phyloP scores from a whole-genome alignment of 92 coral and sea anemone genomes.

The Epizoanthus fatuus region DNA sequence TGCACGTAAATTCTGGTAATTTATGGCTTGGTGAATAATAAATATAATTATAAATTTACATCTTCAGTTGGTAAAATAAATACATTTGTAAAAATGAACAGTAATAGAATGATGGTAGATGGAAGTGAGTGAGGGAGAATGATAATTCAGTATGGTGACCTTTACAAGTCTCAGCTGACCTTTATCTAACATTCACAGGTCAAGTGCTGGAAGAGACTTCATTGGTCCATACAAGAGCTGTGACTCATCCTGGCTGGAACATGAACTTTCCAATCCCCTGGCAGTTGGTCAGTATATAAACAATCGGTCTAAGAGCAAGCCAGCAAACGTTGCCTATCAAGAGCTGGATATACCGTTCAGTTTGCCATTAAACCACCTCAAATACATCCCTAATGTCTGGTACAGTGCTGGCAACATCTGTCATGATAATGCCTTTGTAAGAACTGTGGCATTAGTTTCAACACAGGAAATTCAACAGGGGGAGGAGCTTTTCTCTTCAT shows the following conservation, averaged over 20 bases:
- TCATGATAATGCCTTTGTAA: conserved; percentile 69
- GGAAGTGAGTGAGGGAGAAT: not conserved
- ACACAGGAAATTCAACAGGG: conserved; percentile 73
- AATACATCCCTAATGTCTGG: conserved; percentile 94
- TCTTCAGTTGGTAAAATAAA: too few relatives aligned
- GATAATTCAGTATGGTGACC: not conserved
- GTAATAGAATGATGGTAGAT: not conserved
- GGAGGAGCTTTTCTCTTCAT: conserved; percentile 96
- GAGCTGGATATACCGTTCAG: conserved; percentile 82
- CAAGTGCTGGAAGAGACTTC: conserved; percentile 87
- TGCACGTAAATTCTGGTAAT: too few relatives aligned
- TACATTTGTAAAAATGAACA: not conserved
- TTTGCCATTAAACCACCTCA: conserved; percentile 76
- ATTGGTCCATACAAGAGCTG: conserved; percentile 88
- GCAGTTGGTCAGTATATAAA: conserved; percentile 97
- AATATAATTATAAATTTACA: too few relatives aligned
- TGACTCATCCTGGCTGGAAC: conserved; percentile 85
- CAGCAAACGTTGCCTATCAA: conserved; percentile 95
- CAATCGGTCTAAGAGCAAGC: conserved; percentile 75
- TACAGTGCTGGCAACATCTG: conserved; percentile 85
- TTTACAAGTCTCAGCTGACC: not conserved
- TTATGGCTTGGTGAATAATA: too few relatives aligned
- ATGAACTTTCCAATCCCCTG: conserved; percentile 72
- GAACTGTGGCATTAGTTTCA: conserved; percentile 90
- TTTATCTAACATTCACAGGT: conserved; percentile 57